Percentiles rank a stretch among this genome's conserved stretches.
phyloP scores from a whole-genome alignment of 2,797 vertebrate genomes.

The Protosalanx chinensis region DNA sequence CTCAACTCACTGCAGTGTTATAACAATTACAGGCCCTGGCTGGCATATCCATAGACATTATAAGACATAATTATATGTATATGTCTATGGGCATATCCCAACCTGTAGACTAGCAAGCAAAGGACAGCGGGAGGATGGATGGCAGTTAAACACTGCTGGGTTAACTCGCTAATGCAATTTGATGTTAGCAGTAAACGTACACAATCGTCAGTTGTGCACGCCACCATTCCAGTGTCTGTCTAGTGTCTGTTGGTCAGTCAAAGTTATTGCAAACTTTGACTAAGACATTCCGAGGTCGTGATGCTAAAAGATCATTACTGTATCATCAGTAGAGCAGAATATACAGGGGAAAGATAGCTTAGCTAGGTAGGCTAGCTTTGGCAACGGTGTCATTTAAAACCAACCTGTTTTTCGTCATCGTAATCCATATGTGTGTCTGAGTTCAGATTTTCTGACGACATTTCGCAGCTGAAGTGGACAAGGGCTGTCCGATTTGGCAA shows the following conservation, averaged over 20 bases:
- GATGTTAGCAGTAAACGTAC: conserved; percentile 5
- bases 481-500: conserved; percentile 39
- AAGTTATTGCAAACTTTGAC: background rate
- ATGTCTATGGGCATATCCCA: background rate
- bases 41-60: no score
- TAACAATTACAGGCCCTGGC: conserved; percentile 58
- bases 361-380: conserved; percentile 47
- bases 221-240: background rate
- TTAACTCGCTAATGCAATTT: conserved; percentile 17
- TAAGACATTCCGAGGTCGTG: background rate
- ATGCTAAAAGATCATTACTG: conserved; percentile 10
- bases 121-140: conserved; percentile 38
- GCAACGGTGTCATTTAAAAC: conserved; percentile 47
- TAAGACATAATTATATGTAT: no score
- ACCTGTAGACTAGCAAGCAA: conserved; percentile 46
- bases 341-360: conserved; percentile 39
- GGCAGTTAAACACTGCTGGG: conserved; percentile 46
- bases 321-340: conserved; percentile 1
- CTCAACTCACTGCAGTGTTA: conserved; percentile 35
- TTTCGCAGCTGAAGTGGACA: conserved; percentile 38
- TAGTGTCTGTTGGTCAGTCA: background rate
- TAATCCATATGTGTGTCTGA: conserved; percentile 73
- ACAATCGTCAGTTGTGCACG: background rate
- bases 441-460: conserved; percentile 77
- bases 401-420: conserved; percentile 79